Base-by-base conservation (phyloP, 1,140 invertebrate genomes). In the Diuraphis noxia region DNA sequence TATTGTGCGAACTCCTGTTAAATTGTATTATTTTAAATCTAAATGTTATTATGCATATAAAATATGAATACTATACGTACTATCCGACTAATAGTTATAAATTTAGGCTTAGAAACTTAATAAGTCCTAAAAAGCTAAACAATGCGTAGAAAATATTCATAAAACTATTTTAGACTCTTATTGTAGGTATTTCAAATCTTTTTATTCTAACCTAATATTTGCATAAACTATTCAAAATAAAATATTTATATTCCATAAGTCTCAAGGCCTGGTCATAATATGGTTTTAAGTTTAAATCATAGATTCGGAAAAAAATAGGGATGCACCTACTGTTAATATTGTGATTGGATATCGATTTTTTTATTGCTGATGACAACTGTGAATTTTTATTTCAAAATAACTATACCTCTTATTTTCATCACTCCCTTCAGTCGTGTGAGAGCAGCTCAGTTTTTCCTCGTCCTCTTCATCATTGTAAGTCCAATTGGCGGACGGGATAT, bases 351-450 rank as follows among this genome's bases (percentile, higher is more conserved):
- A 8, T 56, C 23, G 30, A 8, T 63, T n/a, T 56, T 72, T 30
- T 63, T 5, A 6, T 72, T n/a, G n/a, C 30, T n/a, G n/a, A n/a
- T n/a, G 30, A 63, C 17, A n/a, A 72, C 9, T 13, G 13, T 72
- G 4, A 0, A 63, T 63, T 63, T 21, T 13, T n/a, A 17, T 4
- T 72, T 72, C 17, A 72, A n/a, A 72, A 72, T n/a, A 34, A 36
- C 34, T 94, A 46, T 49, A 96, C 95, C 95, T 95, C 94, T 96
- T 96, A 63, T 94, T 94, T 34, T 94, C 94, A 92, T 94, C 94
- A 89, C 94, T 94, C 84, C 94, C 94, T 92, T 94, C 94, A 43
- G 94, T 94, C 56, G 94, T 94, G 92, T 94, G 94, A 92, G 93
- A 93, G 23, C 92, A 92, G 41, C 92, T 93, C 36, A 92, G 72